Percentiles rank a stretch among this genome's conserved stretches.
phyloP scores from a whole-genome alignment of 2,888 invertebrate genomes.

The Digitonthophagus gazella region DNA sequence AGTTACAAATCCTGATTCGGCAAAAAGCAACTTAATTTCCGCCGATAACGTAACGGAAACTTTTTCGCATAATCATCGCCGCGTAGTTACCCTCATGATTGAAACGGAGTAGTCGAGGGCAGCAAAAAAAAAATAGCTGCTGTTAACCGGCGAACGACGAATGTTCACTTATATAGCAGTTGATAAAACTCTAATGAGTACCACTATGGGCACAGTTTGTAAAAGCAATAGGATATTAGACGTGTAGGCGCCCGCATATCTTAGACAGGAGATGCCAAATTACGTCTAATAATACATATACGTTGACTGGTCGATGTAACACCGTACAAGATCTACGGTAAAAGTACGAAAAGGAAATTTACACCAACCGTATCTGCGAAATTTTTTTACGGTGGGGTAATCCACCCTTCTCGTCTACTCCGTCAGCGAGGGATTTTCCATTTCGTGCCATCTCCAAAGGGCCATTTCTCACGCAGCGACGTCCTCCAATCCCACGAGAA shows the following conservation, averaged over 20 bases:
- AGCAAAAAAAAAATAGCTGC: background rate
- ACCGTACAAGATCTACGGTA: background rate
- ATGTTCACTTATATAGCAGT: background rate
- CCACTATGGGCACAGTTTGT: background rate
- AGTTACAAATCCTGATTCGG: too few relatives aligned
- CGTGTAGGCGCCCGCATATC: background rate
- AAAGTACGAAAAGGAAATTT: too few relatives aligned
- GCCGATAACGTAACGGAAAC: background rate
- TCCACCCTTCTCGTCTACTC: conserved; percentile 39
- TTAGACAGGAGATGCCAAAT: background rate
- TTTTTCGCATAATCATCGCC: background rate
- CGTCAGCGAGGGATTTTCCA: conserved; percentile 37
- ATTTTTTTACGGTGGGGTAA: conserved; percentile 35
- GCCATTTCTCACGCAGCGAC: conserved; percentile 8
- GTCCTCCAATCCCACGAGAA: background rate
- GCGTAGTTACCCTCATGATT: background rate
- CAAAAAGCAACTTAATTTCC: background rate
- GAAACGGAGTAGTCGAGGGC: background rate
- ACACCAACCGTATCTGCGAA: background rate
- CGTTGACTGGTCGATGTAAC: background rate
- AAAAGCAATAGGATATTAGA: background rate
- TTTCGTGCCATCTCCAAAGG: conserved; percentile 11
- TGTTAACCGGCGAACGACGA: background rate
- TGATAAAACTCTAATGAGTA: background rate
- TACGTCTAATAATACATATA: background rate